Conservation (phyloP, 53 echinoderm and acorn worm species). For the Pentamera pediparva region DNA sequence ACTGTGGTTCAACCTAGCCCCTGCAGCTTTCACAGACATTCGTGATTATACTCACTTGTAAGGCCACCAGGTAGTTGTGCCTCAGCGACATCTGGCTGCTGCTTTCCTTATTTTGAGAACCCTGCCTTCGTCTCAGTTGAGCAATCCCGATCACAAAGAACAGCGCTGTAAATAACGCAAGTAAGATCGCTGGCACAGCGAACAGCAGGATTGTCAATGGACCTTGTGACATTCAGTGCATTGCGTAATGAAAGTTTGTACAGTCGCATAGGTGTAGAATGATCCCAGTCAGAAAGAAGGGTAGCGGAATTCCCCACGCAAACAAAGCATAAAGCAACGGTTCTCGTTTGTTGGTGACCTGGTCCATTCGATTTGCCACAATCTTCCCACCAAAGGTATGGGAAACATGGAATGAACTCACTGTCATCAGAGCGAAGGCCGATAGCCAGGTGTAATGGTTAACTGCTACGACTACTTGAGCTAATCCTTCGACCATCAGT, state of each 20-base stretch:
- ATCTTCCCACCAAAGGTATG: conserved; percentile 34
- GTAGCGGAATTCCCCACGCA: conserved; percentile 39
- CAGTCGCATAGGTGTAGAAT: conserved; percentile 41
- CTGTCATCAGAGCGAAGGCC: conserved; percentile 48
- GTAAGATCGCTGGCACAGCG: conserved; percentile 21
- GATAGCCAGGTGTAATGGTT: conserved; percentile 47
- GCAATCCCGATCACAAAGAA: conserved; percentile 9
- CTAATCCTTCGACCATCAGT: conserved; percentile 24
- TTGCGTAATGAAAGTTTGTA: conserved; percentile 16
- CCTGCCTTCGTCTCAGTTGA: not conserved
- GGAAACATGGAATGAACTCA: conserved; percentile 40
- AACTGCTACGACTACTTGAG: not conserved
- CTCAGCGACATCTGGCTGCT: not conserved
- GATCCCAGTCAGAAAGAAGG: conserved; percentile 19
- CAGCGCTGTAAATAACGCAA: not conserved
- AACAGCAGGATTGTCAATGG: conserved; percentile 20
- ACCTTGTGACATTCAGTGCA: conserved; percentile 31
- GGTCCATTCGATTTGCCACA: conserved; percentile 26
- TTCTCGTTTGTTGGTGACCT: not conserved
- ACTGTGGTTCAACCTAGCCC: too few species aligned
- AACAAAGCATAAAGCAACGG: conserved; percentile 24
- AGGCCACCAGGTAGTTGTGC: conserved; percentile 18
- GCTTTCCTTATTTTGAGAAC: not conserved
- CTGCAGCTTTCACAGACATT: too few species aligned
- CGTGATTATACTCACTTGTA: conserved; percentile 26